Evolutionary conservation across 2,113 vertebrate genomes (phyloP), one percentile per base, ranked within the genome.

Genomic region (Anser cygnoides): DNA sequence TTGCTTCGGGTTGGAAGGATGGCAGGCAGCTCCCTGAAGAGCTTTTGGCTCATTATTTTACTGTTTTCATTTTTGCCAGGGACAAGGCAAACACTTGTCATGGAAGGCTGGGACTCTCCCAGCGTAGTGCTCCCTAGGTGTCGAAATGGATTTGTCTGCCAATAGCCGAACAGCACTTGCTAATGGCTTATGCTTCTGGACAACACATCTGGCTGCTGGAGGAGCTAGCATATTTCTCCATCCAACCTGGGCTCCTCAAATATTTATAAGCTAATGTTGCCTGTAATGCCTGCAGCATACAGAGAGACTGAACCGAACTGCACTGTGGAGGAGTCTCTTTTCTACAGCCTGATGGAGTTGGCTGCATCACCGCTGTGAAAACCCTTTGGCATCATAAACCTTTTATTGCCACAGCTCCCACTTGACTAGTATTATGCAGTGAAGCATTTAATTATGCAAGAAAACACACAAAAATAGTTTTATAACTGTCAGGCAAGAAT

Each of bases 201-300:
- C 86, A 81, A 6, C 94, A 87, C 88, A 93, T 95, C 90, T 92
- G 96, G 76, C 71, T 91, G 90, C 90, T 89, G 82, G 65, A 84
- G 90, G 57, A 85, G 89, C 71, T 55, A 77, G 59, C 17, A 18
- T 25, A 76, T 77, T 95, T 87, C 81, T 96, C 84, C 73, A 82
- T 93, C 90, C 93, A 92, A 57, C 91, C 75, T 58, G 57, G 4
- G 35, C 73, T 84, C 87, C 83, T 93, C 89, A 95, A 86, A 94
- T 95, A 95, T 97, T 97, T 94, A 95, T 90, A 78, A 90, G 71
- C 43, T 89, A 94, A 85, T 87, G 80, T 66, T 94, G 91, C 90
- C 4, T 93, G 62, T 20, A 58, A 75, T 75, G 76, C 61, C 43
- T 37, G 33, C 43, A 91, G 90, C 79, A 72, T 73, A 62, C 73